Evolutionary conservation across 2,113 vertebrate species (phyloP).

Genomic region (Entosphenus tridentatus): DNA sequence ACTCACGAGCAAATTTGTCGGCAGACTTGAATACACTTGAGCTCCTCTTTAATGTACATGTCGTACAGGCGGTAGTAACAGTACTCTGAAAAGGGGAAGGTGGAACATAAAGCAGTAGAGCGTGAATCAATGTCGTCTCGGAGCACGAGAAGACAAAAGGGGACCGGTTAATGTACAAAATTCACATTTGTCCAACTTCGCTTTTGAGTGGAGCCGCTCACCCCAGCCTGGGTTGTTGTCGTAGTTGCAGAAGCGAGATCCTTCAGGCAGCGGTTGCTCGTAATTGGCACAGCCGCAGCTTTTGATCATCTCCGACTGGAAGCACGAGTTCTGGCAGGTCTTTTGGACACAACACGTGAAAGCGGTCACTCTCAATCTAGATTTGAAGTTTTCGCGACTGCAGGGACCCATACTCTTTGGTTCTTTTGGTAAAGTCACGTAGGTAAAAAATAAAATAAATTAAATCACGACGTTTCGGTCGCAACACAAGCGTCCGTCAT

Average conservation of each 20-base stretch:
- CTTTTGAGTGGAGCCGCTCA: constrained; percentile 17
- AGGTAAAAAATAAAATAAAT: constrained; percentile 1
- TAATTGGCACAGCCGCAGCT: constrained; percentile 36
- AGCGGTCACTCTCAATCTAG: too few species aligned
- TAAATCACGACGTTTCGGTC: background rate
- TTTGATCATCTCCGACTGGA: constrained; percentile 34
- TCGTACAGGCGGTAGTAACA: constrained; percentile 33
- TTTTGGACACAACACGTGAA: constrained; percentile 9
- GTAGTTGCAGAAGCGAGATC: constrained; percentile 35
- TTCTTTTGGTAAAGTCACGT: constrained; percentile 17
- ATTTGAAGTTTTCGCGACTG: too few species aligned
- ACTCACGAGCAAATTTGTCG: constrained; percentile 34
- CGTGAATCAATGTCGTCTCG: too few species aligned
- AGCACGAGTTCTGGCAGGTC: constrained; percentile 45
- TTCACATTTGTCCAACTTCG: too few species aligned
- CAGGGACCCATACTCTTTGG: too few species aligned
- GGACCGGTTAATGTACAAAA: background rate
- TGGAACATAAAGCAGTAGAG: too few species aligned
- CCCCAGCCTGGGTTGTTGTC: constrained; percentile 37
- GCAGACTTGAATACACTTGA: constrained; percentile 33
- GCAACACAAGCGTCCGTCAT: background rate
- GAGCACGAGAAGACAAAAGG: background rate
- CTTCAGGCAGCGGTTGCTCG: constrained; percentile 20
- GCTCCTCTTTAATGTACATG: constrained; percentile 28
- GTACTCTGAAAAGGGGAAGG: constrained; percentile 22